These are phyloP conservation scores for Craseonycteris thonglongyai DNA, from an alignment of 2,113 vertebrate species.

Conservation along the genomic window DNA sequence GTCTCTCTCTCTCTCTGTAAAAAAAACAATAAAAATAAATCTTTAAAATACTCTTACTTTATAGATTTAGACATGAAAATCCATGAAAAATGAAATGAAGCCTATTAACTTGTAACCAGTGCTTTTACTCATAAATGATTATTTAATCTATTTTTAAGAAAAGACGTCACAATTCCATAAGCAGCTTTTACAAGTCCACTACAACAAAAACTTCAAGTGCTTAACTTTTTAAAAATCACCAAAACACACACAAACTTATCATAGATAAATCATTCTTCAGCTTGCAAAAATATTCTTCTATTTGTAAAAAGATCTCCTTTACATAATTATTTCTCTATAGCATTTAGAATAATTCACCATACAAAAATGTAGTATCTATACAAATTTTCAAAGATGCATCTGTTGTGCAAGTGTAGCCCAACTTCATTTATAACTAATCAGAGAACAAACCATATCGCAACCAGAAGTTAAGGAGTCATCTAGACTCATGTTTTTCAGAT, in stretches of 20 bases:
- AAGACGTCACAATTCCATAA: background rate
- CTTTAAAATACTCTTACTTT: background rate
- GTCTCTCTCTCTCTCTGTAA: too few relatives aligned
- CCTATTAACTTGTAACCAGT: background rate
- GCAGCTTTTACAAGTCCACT: background rate
- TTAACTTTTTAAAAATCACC: background rate
- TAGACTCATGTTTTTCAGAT: background rate
- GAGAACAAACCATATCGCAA: background rate
- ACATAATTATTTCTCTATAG: background rate
- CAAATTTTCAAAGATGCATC: background rate
- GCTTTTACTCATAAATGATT: background rate
- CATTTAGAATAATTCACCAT: background rate
- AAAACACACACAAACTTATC: background rate
- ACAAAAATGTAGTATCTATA: background rate
- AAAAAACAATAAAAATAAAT: too few relatives aligned
- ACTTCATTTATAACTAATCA: background rate
- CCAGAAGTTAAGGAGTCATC: background rate
- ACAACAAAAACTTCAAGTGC: background rate
- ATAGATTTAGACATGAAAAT: background rate
- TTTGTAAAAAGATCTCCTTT: background rate
- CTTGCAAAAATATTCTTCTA: background rate
- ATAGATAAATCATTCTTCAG: background rate
- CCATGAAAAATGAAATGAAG: background rate
- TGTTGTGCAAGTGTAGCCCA: background rate
- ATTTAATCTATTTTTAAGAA: background rate